Conservation (phyloP, 2,888 invertebrate species). For the Pterostichus madidus region DNA sequence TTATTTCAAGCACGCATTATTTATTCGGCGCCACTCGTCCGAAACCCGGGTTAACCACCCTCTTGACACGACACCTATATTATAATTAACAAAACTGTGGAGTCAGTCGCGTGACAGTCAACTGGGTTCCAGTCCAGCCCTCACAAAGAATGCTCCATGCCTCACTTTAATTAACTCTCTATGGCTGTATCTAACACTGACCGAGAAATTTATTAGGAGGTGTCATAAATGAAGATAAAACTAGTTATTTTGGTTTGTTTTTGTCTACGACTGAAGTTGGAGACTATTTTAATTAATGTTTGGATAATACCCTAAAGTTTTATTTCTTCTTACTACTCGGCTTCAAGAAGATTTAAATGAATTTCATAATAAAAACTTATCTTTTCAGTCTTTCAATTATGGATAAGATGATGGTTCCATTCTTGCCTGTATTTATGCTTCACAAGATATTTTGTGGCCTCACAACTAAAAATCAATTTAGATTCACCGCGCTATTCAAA, state of each 20-base stretch:
- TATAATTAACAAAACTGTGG: constrained; percentile 52
- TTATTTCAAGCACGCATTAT: constrained; percentile 40
- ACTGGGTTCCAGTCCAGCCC: neutral
- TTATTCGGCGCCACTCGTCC: constrained; percentile 33
- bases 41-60: constrained; percentile 15
- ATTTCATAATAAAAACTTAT: neutral
- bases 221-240: constrained; percentile 46
- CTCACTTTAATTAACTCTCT: constrained; percentile 45
- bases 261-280: constrained; percentile 19
- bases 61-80: constrained; percentile 10
- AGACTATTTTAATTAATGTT: constrained; percentile 43
- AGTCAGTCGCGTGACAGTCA: constrained; percentile 45
- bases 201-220: constrained; percentile 23
- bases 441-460: too few species aligned
- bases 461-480: too few species aligned
- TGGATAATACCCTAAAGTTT: constrained; percentile 20
- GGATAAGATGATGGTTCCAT: too few species aligned
- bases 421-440: too few species aligned
- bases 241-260: constrained; percentile 32
- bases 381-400: too few species aligned
- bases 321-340: neutral
- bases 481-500: too few species aligned
- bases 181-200: constrained; percentile 8
- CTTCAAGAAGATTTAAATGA: neutral
- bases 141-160: constrained; percentile 45